A percentile compares a stretch with the other conserved stretches of the same genome.
phyloP scores from a whole-genome alignment of 2,888 invertebrate genomes.

The Hyles lineata region DNA sequence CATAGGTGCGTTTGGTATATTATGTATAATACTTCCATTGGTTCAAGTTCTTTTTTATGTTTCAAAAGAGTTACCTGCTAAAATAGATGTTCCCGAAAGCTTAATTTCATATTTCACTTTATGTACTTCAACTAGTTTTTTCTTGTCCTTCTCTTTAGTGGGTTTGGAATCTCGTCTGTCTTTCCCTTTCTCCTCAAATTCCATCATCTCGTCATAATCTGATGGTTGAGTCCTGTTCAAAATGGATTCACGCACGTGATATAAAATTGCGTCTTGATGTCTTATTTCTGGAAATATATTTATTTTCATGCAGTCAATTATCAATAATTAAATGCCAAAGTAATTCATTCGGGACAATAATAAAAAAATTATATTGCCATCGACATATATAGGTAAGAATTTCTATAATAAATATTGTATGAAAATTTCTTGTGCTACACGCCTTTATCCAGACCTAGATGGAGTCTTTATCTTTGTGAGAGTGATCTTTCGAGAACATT shows the following conservation, averaged over 20 bases:
- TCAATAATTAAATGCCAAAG: too few relatives aligned
- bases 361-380: too few relatives aligned
- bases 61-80: constrained; percentile 57
- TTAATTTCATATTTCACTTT: constrained; percentile 61
- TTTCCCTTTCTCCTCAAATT: constrained; percentile 38
- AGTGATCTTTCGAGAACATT: too few relatives aligned
- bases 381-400: too few relatives aligned
- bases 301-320: background rate
- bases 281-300: constrained; percentile 59
- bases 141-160: constrained; percentile 53
- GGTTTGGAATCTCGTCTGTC: constrained; percentile 46
- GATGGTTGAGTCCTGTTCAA: constrained; percentile 43
- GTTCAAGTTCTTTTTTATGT: too few relatives aligned
- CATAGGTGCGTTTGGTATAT: too few relatives aligned
- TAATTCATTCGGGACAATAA: too few relatives aligned
- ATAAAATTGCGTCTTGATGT: constrained; percentile 68
- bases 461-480: too few relatives aligned
- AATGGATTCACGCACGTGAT: constrained; percentile 57
- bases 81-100: constrained; percentile 61
- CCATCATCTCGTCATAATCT: constrained; percentile 34
- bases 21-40: too few relatives aligned
- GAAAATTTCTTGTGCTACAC: too few relatives aligned
- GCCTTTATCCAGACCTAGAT: too few relatives aligned
- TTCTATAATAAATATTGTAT: too few relatives aligned
- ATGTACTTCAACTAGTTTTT: constrained; percentile 41